phyloP scores from a whole-genome alignment of 2,113 vertebrate species.

The Phoenicopterus ruber region DNA sequence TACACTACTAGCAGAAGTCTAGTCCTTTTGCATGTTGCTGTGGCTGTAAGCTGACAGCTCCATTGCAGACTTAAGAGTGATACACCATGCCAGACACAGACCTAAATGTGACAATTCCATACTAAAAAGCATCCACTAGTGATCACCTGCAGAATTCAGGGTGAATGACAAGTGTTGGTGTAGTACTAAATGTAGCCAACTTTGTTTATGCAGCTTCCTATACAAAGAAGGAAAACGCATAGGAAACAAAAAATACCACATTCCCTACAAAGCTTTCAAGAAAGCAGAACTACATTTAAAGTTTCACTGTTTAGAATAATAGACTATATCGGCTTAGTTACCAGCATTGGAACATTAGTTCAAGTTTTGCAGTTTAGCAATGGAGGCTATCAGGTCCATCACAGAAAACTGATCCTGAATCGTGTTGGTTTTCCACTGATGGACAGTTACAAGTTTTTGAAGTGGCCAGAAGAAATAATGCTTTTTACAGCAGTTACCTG shows the following conservation, averaged over 20 bases:
- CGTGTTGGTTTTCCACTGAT: neutral
- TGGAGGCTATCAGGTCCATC: neutral
- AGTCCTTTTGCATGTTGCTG: neutral
- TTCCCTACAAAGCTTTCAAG: neutral
- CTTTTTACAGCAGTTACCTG: neutral
- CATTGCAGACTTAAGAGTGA: accelerated
- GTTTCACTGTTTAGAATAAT: neutral
- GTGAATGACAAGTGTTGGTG: neutral
- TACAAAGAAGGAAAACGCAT: neutral
- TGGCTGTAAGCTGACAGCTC: neutral
- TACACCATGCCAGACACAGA: neutral
- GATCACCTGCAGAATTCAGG: neutral
- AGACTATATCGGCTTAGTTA: neutral
- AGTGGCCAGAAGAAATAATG: neutral
- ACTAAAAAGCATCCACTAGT: neutral
- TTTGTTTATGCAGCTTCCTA: neutral
- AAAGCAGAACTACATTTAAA: neutral
- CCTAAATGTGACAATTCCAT: neutral
- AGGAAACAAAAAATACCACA: neutral
- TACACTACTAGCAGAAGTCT: accelerated
- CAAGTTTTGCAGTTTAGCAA: neutral
- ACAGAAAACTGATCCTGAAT: neutral
- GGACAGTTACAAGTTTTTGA: neutral
- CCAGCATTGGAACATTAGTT: neutral
- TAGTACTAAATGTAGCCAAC: neutral